phyloP scores from a whole-genome alignment of 2,113 vertebrate species.

The Macaca fascicularis region T2T-MFA8v1.1 NC_088376.1:202334501-202335000 shows the following conservation, averaged over 20 bases:
- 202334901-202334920: not conserved
- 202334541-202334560: not conserved
- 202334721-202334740: not conserved
- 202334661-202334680: not conserved
- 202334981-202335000: too few relatives aligned
- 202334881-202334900: too few relatives aligned
- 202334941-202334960: not conserved
- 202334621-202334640: not conserved
- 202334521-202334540: not conserved
- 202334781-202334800: not conserved
- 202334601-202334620: not conserved
- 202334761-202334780: not conserved
- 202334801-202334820: not conserved
- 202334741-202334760: not conserved
- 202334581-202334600: not conserved
- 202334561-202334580: not conserved
- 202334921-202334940: not conserved
- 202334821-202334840: not conserved
- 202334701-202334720: not conserved
- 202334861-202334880: not conserved
- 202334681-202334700: fast-evolving
- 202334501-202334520: not conserved
- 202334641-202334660: not conserved
- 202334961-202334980: too few relatives aligned
- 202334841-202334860: not conserved